Percentiles rank a stretch among this genome's conserved stretches.
These are phyloP conservation scores for Tetranychus truncatus DNA, from an alignment of 2,888 invertebrate species.

Conservation along the genomic window DNA sequence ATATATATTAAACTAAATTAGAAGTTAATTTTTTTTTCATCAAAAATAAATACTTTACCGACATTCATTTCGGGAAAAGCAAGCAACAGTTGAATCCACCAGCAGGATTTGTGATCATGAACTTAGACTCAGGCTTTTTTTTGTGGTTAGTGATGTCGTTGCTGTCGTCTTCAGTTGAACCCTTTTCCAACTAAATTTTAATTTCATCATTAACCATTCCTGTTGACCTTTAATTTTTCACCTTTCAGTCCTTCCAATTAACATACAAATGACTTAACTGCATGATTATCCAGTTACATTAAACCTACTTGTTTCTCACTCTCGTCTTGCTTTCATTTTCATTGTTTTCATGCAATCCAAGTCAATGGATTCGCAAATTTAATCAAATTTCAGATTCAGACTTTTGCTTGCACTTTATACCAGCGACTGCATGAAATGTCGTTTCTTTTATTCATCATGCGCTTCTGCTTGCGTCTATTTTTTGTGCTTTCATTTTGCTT, in stretches of 20 bases:
- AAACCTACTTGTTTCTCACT: no score
- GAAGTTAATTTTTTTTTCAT: background rate
- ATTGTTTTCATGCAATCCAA: no score
- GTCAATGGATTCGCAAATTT: no score
- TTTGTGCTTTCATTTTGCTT: background rate
- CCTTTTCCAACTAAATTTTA: background rate
- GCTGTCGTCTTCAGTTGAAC: background rate
- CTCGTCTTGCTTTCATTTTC: no score
- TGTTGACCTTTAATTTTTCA: no score
- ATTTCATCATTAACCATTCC: background rate
- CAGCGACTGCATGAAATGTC: no score
- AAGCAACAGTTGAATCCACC: no score
- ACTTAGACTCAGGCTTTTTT: background rate
- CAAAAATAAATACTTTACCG: background rate
- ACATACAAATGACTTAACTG: no score
- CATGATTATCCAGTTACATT: no score
- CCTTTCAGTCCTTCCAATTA: no score
- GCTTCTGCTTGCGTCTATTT: constrained; percentile 5
- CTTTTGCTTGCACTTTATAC: no score
- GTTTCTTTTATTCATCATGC: background rate
- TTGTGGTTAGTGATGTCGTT: background rate
- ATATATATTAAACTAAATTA: background rate
- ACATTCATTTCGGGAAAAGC: background rate
- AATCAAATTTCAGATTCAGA: no score
- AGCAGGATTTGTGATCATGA: background rate